Base-by-base conservation (phyloP, 2,113 vertebrate genomes). In the Leucosticte australis region DNA sequence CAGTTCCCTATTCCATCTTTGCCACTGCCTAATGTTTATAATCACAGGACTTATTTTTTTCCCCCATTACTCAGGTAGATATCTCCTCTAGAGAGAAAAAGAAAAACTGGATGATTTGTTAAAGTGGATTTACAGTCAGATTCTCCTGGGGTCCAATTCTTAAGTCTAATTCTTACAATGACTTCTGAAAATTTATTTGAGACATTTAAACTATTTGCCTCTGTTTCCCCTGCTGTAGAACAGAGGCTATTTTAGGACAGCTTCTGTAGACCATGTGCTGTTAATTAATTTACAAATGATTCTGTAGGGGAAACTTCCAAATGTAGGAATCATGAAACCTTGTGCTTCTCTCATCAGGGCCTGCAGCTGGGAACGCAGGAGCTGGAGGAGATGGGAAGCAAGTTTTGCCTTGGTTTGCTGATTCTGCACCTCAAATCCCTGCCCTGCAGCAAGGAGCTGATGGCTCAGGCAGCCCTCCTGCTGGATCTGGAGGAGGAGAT, bases 321-420 rank as follows among this genome's bases (percentile, higher is more conserved):
- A 2, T 15, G 33, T 7, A 44, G 35, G 24, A 74, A 70, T 78
- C 1, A 1, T 35, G 26, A 44, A 57, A 69, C 59, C 49, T 92
- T 24, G 42, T 94, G 22, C 85, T 10, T 92, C 71, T 95, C 39
- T 68, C 9, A 13, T n/a, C 96, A 99, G 99, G 99, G 98, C 26
- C 91, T 99, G 60, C 99, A 99, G 95, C 97, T 97, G 31, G 98
- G 99, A 71, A 99, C 98, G 1, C 87, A 94, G 44, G 98, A 99
- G 88, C 95, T 99, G 86, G 98, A 99, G 89, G 99, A 99, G 93
- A 99, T 99, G 98, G 99, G 99, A 30, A 91, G 97, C 94, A 99
- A 99, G 92, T 99, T 99, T 95, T 99, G 99, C 96, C 97, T 98
- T 82, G 98, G 98, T 73, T 98, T 99, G 52, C 97, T 99, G 50